A percentile compares a stretch with the other conserved stretches of the same genome.
phyloP scores from a whole-genome alignment of 2,797 vertebrate genomes.

The Moxostoma hubbsi region DNA sequence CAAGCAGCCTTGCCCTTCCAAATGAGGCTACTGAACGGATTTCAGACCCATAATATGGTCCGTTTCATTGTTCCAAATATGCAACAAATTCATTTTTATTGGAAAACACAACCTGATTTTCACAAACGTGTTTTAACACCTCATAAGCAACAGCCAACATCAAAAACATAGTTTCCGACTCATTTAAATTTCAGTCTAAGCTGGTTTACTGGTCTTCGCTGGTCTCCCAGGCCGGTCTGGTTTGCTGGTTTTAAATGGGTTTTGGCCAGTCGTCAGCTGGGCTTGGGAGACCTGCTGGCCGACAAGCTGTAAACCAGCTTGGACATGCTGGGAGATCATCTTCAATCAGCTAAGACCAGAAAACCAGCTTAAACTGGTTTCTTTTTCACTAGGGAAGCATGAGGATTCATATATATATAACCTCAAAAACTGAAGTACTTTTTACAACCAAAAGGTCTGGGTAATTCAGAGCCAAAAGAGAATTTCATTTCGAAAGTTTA shows the following conservation, averaged over 20 bases:
- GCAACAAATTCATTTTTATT: neutral
- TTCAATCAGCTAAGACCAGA: no score
- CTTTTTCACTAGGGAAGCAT: neutral
- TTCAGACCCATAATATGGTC: neutral
- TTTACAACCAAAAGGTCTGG: neutral
- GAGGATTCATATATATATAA: neutral
- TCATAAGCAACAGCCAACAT: neutral
- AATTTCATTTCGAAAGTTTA: no score
- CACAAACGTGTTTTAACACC: neutral
- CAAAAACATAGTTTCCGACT: neutral
- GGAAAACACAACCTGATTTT: neutral
- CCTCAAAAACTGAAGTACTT: neutral
- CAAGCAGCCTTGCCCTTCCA: neutral
- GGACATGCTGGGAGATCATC: no score
- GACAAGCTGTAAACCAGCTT: no score
- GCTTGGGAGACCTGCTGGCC: no score
- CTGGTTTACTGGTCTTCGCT: no score
- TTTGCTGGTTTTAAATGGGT: no score
- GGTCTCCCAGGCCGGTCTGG: no score
- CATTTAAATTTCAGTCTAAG: no score
- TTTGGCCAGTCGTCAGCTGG: no score
- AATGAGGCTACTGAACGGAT: constrained; percentile 36
- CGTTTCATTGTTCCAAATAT: neutral
- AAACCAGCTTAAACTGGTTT: no score
- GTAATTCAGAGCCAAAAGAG: no score